These are phyloP conservation scores for Hyposoter dolosus DNA, from an alignment of 2,888 invertebrate genomes.

Conservation along the genomic window DNA sequence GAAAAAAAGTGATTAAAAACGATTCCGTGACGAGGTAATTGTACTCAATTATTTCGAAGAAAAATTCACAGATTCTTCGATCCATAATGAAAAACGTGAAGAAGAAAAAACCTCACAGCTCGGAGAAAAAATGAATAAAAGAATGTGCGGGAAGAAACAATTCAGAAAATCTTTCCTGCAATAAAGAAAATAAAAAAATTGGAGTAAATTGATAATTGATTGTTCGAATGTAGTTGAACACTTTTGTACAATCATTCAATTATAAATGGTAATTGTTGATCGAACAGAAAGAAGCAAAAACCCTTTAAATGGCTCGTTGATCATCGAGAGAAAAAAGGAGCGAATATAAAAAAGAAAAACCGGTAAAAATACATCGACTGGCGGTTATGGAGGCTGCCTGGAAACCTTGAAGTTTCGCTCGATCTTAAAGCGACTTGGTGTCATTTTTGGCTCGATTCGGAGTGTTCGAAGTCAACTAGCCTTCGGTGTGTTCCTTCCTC, in stretches of 20 bases:
- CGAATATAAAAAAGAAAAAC: constrained; percentile 31
- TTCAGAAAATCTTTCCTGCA: no score
- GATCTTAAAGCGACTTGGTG: constrained; percentile 27
- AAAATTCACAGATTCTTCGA: background rate
- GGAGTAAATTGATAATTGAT: background rate
- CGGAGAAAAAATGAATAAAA: background rate
- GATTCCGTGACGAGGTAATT: constrained; percentile 1
- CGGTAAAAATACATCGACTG: constrained; percentile 30
- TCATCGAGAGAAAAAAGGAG: constrained; percentile 53
- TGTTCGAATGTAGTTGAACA: background rate
- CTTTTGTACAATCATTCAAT: background rate
- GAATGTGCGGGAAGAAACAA: no score
- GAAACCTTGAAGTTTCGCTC: constrained; percentile 45
- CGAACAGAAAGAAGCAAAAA: background rate
- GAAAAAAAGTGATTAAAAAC: background rate
- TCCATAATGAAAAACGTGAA: background rate
- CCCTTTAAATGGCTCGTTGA: constrained; percentile 31
- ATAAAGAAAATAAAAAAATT: background rate
- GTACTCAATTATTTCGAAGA: background rate
- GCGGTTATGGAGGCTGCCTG: constrained; percentile 33
- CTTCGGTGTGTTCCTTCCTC: constrained; percentile 49
- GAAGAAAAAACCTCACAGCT: no score
- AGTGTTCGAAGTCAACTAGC: constrained; percentile 53
- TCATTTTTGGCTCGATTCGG: constrained; percentile 54
- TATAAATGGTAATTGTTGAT: background rate